Evolutionary conservation across 2,888 invertebrate species (phyloP), one percentile per base, ranked within the genome.

Genomic region (Chloroclystis v-ata): DNA sequence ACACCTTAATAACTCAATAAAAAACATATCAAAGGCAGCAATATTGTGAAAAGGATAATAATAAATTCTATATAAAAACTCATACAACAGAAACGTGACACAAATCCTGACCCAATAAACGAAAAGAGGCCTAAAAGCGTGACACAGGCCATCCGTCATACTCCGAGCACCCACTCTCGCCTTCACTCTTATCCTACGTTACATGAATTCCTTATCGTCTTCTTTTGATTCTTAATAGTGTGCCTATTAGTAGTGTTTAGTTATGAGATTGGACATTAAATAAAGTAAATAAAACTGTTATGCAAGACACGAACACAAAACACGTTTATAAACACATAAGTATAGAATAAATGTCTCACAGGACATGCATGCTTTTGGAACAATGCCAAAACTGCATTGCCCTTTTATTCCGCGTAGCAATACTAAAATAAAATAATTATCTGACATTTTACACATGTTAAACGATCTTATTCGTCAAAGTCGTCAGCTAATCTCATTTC

Each of bases 331-430:
- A 78, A 82, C 76, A 79, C 63, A 60, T 70, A 68, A 65, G 57
- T 35, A 20, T 20, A 35, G 59, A 60, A 54, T 53, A 43, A 65
- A 63, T 61, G 72, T 69, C 65, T 66, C 63, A 65, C 64, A 70
- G 66, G 64, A 68, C 65, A 69, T 57, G 68, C 63, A 72, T 77
- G 72, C 70, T 68, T 61, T 75, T 84, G 83, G 84, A 72, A 57
- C 59, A 49, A 50, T 56, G 83, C 83, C 85, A 84, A 39, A 51
- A 67, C 63, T 65, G 69, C 67, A 67, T 65, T 65, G 70, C 72
- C 68, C 75, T 81, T 79, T 82, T 76, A 80, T 81, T 72, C 76
- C 63, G 65, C 66, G 65, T 68, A 68, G 72, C 67, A 68, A 69
- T 60, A 60, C 59, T 54, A 73, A 77, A 79, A 78, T 76, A 77